A percentile compares a stretch with the other conserved stretches of the same genome.
These are phyloP conservation scores for Leucopsar rothschildi DNA, from an alignment of 2,113 vertebrate species.

Conservation along the genomic window DNA sequence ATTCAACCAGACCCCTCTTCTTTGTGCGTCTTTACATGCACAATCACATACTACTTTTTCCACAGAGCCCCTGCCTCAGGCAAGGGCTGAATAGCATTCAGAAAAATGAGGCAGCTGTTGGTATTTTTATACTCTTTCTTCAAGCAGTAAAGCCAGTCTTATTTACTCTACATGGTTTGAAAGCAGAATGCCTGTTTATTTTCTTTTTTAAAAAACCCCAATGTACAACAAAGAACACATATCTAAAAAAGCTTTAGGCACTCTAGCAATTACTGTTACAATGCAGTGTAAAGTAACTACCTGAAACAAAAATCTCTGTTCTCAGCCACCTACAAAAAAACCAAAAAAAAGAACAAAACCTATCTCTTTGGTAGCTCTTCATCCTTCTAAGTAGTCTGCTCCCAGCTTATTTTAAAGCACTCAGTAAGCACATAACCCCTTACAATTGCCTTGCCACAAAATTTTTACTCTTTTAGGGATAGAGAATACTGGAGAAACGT, in stretches of 20 bases:
- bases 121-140: slow-evolving; percentile 18
- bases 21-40: background rate
- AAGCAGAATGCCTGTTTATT: slow-evolving; percentile 11
- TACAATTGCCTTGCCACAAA: background rate
- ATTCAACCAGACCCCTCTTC: background rate
- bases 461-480: background rate
- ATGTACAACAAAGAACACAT: background rate
- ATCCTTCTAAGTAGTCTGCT: background rate
- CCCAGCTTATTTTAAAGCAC: background rate
- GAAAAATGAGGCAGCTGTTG: slow-evolving; percentile 28
- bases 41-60: background rate
- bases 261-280: slow-evolving; percentile 4
- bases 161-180: background rate
- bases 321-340: background rate
- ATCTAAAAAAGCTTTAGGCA: background rate
- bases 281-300: background rate
- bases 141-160: background rate
- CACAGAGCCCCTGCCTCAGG: background rate
- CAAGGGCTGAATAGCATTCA: background rate
- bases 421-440: background rate
- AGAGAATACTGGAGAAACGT: background rate
- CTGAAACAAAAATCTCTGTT: slow-evolving; percentile 12
- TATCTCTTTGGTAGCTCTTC: background rate
- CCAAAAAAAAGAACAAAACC: background rate
- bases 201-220: rapidly evolving